Conservation (phyloP, 2,797 vertebrate genomes). For the Erpetoichthys calabaricus region DNA sequence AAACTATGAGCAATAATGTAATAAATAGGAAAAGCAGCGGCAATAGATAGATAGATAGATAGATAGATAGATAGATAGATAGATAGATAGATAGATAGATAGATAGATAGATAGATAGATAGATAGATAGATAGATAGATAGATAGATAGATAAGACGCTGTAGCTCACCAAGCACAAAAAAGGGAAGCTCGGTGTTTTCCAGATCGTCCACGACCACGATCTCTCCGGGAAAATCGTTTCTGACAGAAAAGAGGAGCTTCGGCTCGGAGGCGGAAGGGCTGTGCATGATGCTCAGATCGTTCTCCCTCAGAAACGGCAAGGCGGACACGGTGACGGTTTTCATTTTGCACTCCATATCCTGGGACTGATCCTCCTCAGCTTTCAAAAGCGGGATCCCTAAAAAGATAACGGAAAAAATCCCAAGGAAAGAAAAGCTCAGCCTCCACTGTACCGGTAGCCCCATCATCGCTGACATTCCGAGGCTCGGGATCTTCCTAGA, state of each 20-base stretch:
- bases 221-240: conserved; percentile 91
- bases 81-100: too few relatives aligned
- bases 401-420: conserved; percentile 21
- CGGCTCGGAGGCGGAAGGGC: conserved; percentile 91
- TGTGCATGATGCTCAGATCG: conserved; percentile 98
- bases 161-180: conserved; percentile 83
- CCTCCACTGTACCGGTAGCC: conserved; percentile 21
- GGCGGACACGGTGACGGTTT: conserved; percentile 94
- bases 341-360: conserved; percentile 89
- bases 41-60: too few relatives aligned
- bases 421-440: conserved; percentile 22
- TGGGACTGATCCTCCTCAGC: conserved; percentile 67
- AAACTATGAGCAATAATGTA: too few relatives aligned
- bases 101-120: too few relatives aligned
- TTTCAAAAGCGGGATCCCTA: conserved; percentile 27
- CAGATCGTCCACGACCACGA: conserved; percentile 91
- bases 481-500: conserved; percentile 14
- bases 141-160: neutral
- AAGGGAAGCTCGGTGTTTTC: conserved; percentile 96
- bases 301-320: conserved; percentile 91
- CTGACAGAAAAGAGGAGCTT: conserved; percentile 97
- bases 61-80: too few relatives aligned
- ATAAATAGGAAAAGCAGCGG: neutral
- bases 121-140: too few relatives aligned
- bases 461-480: conserved; percentile 39